phyloP scores from a whole-genome alignment of 1,140 invertebrate genomes.

The Drosophila parabipectinata region DNA sequence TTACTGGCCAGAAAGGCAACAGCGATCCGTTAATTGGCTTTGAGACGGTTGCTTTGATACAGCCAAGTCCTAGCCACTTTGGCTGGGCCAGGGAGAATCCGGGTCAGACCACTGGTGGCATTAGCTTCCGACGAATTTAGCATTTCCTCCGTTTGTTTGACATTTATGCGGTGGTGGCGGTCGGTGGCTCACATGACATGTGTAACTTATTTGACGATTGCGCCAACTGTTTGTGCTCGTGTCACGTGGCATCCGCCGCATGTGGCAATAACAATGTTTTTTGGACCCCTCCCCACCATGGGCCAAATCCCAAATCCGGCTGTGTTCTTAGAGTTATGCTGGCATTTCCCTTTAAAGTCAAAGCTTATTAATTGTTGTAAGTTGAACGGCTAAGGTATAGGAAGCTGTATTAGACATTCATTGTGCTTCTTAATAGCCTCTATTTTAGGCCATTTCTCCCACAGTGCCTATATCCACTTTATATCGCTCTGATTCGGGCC shows the following conservation, averaged over 20 bases:
- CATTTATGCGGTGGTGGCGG: conserved; percentile 47
- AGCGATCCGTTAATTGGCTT: conserved; percentile 49
- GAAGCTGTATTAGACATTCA: not conserved
- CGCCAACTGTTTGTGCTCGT: conserved; percentile 65
- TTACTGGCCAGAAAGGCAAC: conserved; percentile 25
- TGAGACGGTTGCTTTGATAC: conserved; percentile 27
- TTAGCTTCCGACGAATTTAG: conserved; percentile 51
- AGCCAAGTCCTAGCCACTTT: conserved; percentile 24
- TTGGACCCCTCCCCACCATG: not conserved
- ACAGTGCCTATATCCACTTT: not conserved
- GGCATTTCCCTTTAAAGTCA: not conserved
- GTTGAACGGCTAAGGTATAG: not conserved
- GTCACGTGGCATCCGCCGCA: conserved; percentile 78
- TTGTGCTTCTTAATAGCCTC: not conserved
- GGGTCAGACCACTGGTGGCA: conserved; percentile 23
- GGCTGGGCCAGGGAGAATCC: conserved; percentile 2
- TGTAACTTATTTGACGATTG: conserved; percentile 57
- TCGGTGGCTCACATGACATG: conserved; percentile 45
- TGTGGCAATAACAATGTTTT: conserved; percentile 59
- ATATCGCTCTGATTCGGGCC: conserved; percentile 3
- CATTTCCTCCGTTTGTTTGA: conserved; percentile 68
- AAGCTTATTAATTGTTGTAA: not conserved
- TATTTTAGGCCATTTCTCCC: not conserved
- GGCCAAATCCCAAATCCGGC: no score
- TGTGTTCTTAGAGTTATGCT: not conserved